Base-by-base conservation (phyloP, 2,113 vertebrate species). In the Rhabdornis inornatus region DNA sequence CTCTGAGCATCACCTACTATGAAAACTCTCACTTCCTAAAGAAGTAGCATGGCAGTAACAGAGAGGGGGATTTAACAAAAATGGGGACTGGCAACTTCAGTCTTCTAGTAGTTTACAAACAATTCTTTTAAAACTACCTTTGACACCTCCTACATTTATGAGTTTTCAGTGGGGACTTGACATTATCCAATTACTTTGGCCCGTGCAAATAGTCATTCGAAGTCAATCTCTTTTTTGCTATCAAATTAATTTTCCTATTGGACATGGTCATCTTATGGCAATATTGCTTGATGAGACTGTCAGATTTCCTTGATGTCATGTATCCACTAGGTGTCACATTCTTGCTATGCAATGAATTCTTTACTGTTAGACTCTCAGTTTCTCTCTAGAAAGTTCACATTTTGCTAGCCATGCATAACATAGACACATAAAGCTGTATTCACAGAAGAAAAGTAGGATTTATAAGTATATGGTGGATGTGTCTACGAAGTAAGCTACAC, bases 301-400 rank as follows among this genome's bases (percentile, higher is more conserved):
- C 80, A 49, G 42, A 42, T 78, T 90, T 87, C 56, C 40, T 66
- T 57, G 59, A 9, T 66, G 60, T 45, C 1, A 0, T 88, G 42
- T 75, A 74, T 86, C 95, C 95, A 95, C 96, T 97, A 97, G 96
- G 94, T 95, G 96, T 97, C 95, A 94, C 56, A 68, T 94, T 95
- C 89, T 92, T 81, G 86, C 95, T 91, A 40, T 13, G 42, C 60
- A 86, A 92, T 81, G 76, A 89, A 70, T 90, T 83, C 76, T 56
- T 55, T 30, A 37, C 40, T 45, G 35, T 28, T 49, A 23, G 4
- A 10, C 9, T 42, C 23, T 42, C 55, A 19, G 3, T 65, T 81
- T 69, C 61, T 77, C 60, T 68, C 61, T 59, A 30, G 78, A 89
- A 92, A 50, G 56, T 78, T 94, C 4, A 8, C 39, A 10, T 86